phyloP scores from a whole-genome alignment of 1,140 invertebrate species.

The Laupala kohalensis region DNA sequence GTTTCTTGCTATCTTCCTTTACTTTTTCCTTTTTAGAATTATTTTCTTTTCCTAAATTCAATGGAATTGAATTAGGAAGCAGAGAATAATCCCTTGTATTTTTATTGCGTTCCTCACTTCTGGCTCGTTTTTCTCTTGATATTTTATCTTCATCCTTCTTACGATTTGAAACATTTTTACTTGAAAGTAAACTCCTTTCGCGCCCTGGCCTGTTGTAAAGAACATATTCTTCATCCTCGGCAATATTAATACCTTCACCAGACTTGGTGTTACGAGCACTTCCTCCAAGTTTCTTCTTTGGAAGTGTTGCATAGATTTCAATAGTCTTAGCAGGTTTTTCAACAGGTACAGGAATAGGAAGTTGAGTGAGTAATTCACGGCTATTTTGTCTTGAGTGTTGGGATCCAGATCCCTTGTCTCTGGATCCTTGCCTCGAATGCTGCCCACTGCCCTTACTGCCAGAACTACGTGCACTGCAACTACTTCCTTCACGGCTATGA shows the following conservation, averaged over 20 bases:
- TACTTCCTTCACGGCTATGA: conserved; percentile 62
- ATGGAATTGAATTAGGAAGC: not conserved
- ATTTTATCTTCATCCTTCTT: conserved; percentile 54
- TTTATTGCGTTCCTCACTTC: conserved; percentile 59
- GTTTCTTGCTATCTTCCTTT: conserved; percentile 34
- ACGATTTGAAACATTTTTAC: conserved; percentile 24
- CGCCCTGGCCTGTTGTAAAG: conserved; percentile 39
- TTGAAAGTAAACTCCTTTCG: conserved; percentile 49
- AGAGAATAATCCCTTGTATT: conserved; percentile 2
- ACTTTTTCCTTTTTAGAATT: conserved; percentile 26
- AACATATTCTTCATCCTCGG: conserved; percentile 54
- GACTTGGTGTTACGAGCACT: not conserved
- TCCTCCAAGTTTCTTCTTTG: conserved; percentile 60
- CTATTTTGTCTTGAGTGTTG: conserved; percentile 48
- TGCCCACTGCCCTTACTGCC: conserved; percentile 13
- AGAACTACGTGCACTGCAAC: conserved; percentile 37
- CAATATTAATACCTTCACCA: conserved; percentile 30
- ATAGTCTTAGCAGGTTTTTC: conserved; percentile 55
- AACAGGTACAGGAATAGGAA: conserved; percentile 22
- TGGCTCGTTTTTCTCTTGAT: conserved; percentile 60
- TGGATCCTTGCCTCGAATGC: conserved; percentile 51
- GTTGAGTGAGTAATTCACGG: conserved; percentile 38
- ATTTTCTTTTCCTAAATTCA: conserved; percentile 15
- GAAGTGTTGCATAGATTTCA: conserved; percentile 81
- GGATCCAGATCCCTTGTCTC: conserved; percentile 33